Base-by-base conservation (phyloP, 2,888 invertebrate species). In the Leptarthrus brevirostris region DNA sequence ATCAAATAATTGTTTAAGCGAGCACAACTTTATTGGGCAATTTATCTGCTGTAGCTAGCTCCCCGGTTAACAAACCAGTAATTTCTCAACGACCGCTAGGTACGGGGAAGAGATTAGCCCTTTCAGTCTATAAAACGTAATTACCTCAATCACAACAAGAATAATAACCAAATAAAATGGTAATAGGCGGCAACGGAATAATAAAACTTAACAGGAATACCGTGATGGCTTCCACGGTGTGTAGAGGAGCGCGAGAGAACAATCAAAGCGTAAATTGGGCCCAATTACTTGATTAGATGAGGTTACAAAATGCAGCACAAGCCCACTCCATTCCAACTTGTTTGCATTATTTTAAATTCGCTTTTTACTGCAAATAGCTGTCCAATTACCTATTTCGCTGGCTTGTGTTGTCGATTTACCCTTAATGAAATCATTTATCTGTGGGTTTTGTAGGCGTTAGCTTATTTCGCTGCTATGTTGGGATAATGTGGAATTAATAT, bases 141-240 rank as follows among this genome's bases (percentile, higher is more conserved):
- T 64, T 64, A 64, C 64, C 64, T 24, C 64, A 64, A 64, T 64
- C 64, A 64, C 64, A 64, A 64, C 64, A 64, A 47, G 64, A 64
- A 64, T 64, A 64, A 64, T 64, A 64, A 44, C 64, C 40, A 44
- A 64, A 64, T 64, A 64, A 64, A 64, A 18, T 44, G 44, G 64
- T 64, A 64, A 64, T 64, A 47, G 64, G 64, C 22, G 24, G 44
- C 58, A 26, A 14, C n/a, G 64, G 22, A 64, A 64, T 64, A 64
- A 64, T 64, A 64, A 64, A 64, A 64, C 36, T 44, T 22, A 64
- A 18, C 40, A 12, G 12, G 10, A 40, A 64, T 40, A 61, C 26
- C 14, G 14, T 30, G 56, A 56, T 56, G 30, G 16, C 56, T 16
- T 58, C 26, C 58, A 34, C n/a, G 36, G 36, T 36, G 10, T 14